Percentiles rank a stretch among this genome's conserved stretches.
Evolutionary conservation across 2,113 vertebrate species (phyloP).

Genomic region (Saimiri boliviensis): DNA sequence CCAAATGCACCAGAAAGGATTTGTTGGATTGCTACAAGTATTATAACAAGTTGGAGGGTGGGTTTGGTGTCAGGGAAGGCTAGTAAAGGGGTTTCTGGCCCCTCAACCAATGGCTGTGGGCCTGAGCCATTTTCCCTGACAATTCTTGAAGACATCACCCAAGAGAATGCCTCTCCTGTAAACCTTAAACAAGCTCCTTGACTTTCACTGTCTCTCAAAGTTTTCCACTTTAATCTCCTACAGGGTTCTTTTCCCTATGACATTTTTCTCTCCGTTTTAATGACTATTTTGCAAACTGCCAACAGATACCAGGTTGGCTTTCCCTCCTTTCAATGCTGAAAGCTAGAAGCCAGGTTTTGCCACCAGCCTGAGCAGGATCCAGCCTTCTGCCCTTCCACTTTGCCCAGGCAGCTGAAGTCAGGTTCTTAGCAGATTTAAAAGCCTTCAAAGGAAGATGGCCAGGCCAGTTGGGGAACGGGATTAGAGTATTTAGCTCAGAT

Average conservation of each 20-base stretch:
- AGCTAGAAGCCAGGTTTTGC: background rate
- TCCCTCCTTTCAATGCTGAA: background rate
- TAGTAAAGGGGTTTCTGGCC: background rate
- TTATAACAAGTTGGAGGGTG: background rate
- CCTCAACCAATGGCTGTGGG: background rate
- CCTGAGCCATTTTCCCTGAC: background rate
- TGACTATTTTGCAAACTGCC: background rate
- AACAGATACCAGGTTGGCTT: background rate
- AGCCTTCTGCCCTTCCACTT: background rate
- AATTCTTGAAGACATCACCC: background rate
- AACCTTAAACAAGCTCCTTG: background rate
- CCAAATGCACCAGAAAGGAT: background rate
- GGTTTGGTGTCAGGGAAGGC: background rate
- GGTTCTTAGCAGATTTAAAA: background rate
- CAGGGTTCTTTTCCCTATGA: background rate
- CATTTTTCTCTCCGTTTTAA: conserved; percentile 6
- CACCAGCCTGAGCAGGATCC: background rate
- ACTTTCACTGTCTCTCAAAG: background rate
- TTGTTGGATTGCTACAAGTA: background rate
- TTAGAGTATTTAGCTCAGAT: background rate
- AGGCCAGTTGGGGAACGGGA: accelerated
- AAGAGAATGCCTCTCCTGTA: background rate
- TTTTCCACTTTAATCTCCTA: background rate
- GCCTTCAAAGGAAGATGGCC: background rate
- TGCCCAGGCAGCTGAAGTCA: accelerated